phyloP scores from a whole-genome alignment of 2,113 vertebrate genomes.

The Daubentonia madagascariensis region DNA sequence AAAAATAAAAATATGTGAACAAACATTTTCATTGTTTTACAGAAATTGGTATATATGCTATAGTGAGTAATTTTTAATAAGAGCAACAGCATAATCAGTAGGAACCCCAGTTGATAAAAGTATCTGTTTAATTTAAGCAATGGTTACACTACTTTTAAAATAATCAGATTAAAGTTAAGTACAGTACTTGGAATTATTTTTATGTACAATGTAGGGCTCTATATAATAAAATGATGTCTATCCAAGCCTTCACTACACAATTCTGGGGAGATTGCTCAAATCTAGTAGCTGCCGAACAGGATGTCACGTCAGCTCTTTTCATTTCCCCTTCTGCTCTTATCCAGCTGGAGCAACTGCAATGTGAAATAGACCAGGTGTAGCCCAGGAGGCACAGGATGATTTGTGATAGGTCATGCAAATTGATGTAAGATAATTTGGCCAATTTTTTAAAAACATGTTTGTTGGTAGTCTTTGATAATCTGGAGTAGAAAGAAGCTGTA shows the following conservation, averaged over 20 bases:
- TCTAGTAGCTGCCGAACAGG: background rate
- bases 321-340: background rate
- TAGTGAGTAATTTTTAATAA: constrained; percentile 56
- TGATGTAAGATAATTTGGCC: background rate
- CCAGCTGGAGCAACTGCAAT: background rate
- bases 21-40: constrained; percentile 31
- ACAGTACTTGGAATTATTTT: constrained; percentile 54
- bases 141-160: constrained; percentile 51
- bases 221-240: background rate
- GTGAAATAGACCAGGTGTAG: background rate
- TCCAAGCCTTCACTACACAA: background rate
- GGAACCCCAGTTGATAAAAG: constrained; percentile 61
- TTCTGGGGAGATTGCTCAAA: background rate
- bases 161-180: constrained; percentile 70
- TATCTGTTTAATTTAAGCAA: constrained; percentile 71
- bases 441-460: background rate
- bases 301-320: background rate
- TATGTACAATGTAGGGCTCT: constrained; percentile 32
- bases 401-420: background rate
- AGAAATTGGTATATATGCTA: constrained; percentile 4
- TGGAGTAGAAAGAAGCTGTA: background rate
- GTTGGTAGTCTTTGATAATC: background rate
- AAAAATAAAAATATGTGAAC: constrained; percentile 50
- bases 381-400: background rate
- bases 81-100: constrained; percentile 53